Percentiles rank a stretch among this genome's conserved stretches.
These are phyloP conservation scores for Elymnias hypermnestra DNA, from an alignment of 1,140 invertebrate genomes.

Conservation along the genomic window DNA sequence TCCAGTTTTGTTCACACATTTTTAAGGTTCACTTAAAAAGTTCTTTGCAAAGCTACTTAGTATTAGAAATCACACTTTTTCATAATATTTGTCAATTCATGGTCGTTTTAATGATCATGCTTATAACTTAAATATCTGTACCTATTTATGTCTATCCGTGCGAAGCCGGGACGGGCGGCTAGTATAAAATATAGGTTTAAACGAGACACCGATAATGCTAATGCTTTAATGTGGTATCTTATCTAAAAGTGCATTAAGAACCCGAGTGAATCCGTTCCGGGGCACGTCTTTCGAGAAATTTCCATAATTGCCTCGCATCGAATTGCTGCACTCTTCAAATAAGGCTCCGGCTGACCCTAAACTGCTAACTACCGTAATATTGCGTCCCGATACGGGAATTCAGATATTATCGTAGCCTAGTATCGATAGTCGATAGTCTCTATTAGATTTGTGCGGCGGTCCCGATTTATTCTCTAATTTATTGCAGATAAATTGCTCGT, in stretches of 20 bases:
- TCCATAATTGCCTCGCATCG: slow-evolving; percentile 3
- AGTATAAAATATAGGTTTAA: too few species aligned
- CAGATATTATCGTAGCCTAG: not conserved
- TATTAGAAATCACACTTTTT: too few species aligned
- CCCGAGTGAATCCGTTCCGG: not conserved
- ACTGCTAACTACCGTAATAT: slow-evolving; percentile 8
- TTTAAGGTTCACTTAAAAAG: too few species aligned
- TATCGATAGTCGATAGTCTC: not conserved
- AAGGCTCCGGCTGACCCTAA: slow-evolving; percentile 3
- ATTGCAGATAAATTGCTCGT: slow-evolving; percentile 5
- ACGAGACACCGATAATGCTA: too few species aligned
- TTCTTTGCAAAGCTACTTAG: too few species aligned
- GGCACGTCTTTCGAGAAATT: slow-evolving; percentile 1
- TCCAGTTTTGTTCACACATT: too few species aligned
- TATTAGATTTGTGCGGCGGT: slow-evolving; percentile 1
- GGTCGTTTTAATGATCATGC: too few species aligned
- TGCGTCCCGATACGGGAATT: slow-evolving; percentile 4
- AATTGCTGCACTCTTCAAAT: slow-evolving; percentile 3
- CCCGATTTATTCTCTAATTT: slow-evolving; percentile 1
- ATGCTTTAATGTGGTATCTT: not conserved
- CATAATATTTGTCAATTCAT: too few species aligned
- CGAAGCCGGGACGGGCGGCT: too few species aligned
- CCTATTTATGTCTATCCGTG: too few species aligned
- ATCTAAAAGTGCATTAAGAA: slow-evolving; percentile 5
- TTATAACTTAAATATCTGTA: too few species aligned